These are phyloP conservation scores for Verasper variegatus DNA, from an alignment of 2,113 vertebrate species.

Conservation along the genomic window DNA sequence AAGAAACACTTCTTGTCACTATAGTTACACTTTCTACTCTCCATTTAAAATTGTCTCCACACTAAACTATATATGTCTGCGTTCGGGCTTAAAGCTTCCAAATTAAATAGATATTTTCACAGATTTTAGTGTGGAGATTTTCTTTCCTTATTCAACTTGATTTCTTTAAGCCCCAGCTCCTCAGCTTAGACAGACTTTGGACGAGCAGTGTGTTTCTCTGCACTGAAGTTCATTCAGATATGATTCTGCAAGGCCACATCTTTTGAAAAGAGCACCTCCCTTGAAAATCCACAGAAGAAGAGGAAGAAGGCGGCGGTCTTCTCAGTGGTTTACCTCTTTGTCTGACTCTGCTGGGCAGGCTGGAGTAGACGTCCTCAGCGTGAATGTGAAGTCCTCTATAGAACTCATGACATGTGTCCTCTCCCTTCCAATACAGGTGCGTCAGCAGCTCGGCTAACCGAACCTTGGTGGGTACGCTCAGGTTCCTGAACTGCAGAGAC, in stretches of 20 bases:
- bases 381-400: constrained; percentile 93
- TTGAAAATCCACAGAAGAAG: too few relatives aligned
- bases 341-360: constrained; percentile 85
- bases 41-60: not conserved
- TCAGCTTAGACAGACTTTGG: too few relatives aligned
- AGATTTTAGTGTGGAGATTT: too few relatives aligned
- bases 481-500: constrained; percentile 88
- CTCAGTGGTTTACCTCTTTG: constrained; percentile 76
- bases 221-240: too few relatives aligned
- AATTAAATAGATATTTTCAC: too few relatives aligned
- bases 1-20: too few relatives aligned
- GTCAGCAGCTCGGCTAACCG: constrained; percentile 86
- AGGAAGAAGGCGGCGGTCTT: not conserved
- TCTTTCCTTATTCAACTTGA: too few relatives aligned
- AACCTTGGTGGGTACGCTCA: constrained; percentile 84
- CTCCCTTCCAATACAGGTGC: constrained; percentile 85
- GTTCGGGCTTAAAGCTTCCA: too few relatives aligned
- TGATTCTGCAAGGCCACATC: too few relatives aligned
- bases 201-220: too few relatives aligned
- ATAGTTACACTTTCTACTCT: not conserved
- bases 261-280: too few relatives aligned
- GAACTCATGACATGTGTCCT: constrained; percentile 93
- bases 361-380: constrained; percentile 86
- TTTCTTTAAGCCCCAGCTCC: too few relatives aligned
- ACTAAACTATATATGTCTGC: not conserved